Conservation (phyloP, 2,888 invertebrate genomes). For the Cheiracanthium punctorium region DNA sequence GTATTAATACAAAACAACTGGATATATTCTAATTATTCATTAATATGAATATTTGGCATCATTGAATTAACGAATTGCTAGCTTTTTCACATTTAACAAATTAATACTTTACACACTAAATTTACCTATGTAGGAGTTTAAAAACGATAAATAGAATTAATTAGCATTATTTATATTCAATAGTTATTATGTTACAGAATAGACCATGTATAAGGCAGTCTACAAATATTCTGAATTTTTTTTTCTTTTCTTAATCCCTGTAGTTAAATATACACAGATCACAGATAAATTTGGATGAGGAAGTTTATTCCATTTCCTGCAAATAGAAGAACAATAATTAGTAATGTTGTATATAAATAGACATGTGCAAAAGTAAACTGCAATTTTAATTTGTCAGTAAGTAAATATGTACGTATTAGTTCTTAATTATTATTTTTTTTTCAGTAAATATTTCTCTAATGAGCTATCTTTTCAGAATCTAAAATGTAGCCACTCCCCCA, state of each 20-base stretch:
- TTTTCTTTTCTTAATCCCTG: constrained; percentile 58
- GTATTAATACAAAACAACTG: neutral
- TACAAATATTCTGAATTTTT: constrained; percentile 28
- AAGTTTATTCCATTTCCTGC: constrained; percentile 38
- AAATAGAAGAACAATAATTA: neutral
- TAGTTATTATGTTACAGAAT: neutral
- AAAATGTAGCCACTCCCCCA: too few species aligned
- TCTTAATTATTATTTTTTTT: too few species aligned
- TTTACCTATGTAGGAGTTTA: neutral
- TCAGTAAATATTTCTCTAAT: too few species aligned
- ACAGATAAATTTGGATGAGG: constrained; percentile 69
- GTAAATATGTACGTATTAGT: too few species aligned
- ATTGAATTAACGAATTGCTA: neutral
- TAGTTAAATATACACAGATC: constrained; percentile 65
- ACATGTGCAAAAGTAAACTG: too few species aligned
- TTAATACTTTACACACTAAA: neutral
- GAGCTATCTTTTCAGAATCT: too few species aligned
- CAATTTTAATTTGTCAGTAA: too few species aligned
- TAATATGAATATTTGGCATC: neutral
- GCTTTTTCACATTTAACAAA: neutral
- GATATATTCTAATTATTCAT: neutral
- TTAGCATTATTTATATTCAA: neutral
- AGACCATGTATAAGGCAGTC: constrained; percentile 21
- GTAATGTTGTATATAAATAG: too few species aligned
- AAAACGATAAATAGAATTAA: neutral